Evolutionary conservation across 2,113 vertebrate species (phyloP).

Genomic region (Nothobranchius furzeri): DNA sequence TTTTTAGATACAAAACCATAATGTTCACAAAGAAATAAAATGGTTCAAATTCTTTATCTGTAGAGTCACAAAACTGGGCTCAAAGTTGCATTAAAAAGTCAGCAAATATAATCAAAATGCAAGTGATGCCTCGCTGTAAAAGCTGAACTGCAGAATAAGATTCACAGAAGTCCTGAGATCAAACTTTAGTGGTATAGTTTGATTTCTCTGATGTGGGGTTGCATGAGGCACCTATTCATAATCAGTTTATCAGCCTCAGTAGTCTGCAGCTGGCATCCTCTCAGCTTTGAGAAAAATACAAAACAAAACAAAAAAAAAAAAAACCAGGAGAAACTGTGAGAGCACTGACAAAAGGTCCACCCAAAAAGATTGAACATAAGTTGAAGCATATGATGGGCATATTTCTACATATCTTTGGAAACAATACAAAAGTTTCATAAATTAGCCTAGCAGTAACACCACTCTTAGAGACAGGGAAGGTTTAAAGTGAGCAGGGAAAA

Average conservation of each 20-base stretch:
- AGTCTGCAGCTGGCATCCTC: neutral
- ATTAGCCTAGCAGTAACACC: neutral
- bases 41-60: neutral
- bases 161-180: constrained; percentile 22
- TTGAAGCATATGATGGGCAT: neutral
- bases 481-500: neutral
- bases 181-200: constrained; percentile 11
- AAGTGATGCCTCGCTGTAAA: constrained; percentile 36
- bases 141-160: constrained; percentile 17
- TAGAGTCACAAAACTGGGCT: constrained; percentile 16
- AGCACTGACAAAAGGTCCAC: neutral
- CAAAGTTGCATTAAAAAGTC: constrained; percentile 24
- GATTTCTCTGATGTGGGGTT: constrained; percentile 13
- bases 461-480: neutral
- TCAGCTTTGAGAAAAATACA: neutral
- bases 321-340: neutral
- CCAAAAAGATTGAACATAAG: neutral
- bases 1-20: neutral
- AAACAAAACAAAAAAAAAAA: neutral
- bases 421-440: neutral
- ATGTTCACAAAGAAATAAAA: neutral
- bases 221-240: constrained; percentile 2
- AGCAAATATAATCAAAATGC: constrained; percentile 44
- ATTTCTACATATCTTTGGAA: neutral
- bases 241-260: constrained; percentile 8